Evolutionary conservation across 2,113 vertebrate species (phyloP).

Genomic region (Thalassarche chlororhynchos): DNA sequence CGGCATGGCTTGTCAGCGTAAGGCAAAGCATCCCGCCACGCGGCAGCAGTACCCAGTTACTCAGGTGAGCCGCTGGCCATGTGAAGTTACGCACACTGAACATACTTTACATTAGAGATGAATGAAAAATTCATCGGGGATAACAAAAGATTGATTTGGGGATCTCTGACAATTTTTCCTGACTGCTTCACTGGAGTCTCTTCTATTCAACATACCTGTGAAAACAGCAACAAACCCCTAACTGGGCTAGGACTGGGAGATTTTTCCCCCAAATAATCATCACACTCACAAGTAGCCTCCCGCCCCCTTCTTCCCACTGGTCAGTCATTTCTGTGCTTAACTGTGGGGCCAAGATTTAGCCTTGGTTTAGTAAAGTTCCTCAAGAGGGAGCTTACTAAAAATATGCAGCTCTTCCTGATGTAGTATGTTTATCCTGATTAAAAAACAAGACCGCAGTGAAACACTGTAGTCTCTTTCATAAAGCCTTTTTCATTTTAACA

Average conservation of each 20-base stretch:
- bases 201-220: not conserved
- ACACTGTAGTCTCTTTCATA: not conserved
- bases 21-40: not conserved
- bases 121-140: not conserved
- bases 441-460: not conserved
- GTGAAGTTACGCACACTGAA: not conserved
- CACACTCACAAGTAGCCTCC: not conserved
- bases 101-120: not conserved
- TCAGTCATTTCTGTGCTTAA: not conserved
- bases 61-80: not conserved
- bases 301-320: rapidly evolving
- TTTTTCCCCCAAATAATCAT: not conserved
- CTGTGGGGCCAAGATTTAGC: not conserved
- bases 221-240: not conserved
- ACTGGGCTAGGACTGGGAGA: not conserved
- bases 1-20: not conserved
- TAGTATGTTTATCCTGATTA: not conserved
- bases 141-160: not conserved
- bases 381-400: not conserved
- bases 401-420: not conserved
- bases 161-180: not conserved
- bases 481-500: not conserved
- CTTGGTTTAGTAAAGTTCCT: not conserved
- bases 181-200: not conserved
- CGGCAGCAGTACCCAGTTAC: too few species aligned